Percentiles rank a stretch among this genome's conserved stretches.
Evolutionary conservation across 2,888 invertebrate species (phyloP).

Genomic region (Acanthosepion lycidas): DNA sequence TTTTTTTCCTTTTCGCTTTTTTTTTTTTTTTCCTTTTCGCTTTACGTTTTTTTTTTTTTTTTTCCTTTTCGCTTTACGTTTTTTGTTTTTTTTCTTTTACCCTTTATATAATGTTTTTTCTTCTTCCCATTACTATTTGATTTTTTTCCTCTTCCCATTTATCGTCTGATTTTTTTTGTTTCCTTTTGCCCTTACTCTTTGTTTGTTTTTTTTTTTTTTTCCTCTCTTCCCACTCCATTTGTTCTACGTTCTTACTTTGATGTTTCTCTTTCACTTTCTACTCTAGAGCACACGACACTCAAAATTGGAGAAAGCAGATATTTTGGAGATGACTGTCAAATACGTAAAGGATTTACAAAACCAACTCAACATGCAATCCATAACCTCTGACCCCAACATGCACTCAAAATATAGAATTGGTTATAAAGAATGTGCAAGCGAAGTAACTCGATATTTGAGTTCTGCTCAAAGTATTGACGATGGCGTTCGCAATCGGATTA

Average conservation of each 20-base stretch:
- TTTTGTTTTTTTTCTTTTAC: neutral
- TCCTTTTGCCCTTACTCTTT: neutral
- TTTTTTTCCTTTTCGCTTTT: too few species aligned
- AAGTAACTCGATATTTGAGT: slow-evolving; percentile 69
- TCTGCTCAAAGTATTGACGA: slow-evolving; percentile 64
- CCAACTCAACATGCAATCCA: slow-evolving; percentile 62
- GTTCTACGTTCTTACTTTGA: neutral
- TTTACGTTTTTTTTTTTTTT: neutral
- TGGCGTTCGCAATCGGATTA: slow-evolving; percentile 63
- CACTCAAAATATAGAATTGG: slow-evolving; percentile 68
- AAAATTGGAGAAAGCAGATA: slow-evolving; percentile 74
- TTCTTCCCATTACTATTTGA: neutral
- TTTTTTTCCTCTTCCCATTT: neutral
- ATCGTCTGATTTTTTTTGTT: neutral
- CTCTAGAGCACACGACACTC: slow-evolving; percentile 71
- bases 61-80: neutral
- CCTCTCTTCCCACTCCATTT: neutral
- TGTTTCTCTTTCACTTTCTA: neutral
- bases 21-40: too few species aligned
- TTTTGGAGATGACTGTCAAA: slow-evolving; percentile 73
- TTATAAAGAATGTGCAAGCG: slow-evolving; percentile 70
- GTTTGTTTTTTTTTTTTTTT: neutral
- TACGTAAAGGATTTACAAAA: slow-evolving; percentile 67
- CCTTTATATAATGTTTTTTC: neutral
- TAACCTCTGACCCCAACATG: slow-evolving; percentile 60